phyloP scores from a whole-genome alignment of 1,140 invertebrate species.

The Euwallacea fornicatus region DNA sequence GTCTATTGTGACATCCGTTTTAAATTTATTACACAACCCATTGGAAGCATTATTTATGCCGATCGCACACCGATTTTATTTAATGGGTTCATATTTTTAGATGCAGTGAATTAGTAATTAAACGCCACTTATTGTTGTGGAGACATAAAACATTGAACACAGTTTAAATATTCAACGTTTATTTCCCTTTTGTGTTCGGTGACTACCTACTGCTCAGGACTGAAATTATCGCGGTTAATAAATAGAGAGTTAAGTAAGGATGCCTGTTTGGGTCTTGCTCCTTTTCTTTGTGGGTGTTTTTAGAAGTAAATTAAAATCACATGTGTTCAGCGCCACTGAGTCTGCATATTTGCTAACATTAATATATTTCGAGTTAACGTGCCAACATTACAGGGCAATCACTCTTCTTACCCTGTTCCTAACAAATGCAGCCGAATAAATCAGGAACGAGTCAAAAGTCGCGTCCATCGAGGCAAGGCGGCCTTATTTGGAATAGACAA shows the following conservation, averaged over 20 bases:
- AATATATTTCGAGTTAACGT: conserved; percentile 46
- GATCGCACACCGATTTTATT: conserved; percentile 18
- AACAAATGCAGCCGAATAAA: too few species aligned
- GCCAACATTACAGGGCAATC: conserved; percentile 44
- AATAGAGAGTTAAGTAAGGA: too few species aligned
- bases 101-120: conserved; percentile 18
- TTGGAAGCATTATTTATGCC: conserved; percentile 16
- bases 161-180: neutral
- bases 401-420: conserved; percentile 20
- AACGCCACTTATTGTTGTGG: conserved; percentile 3
- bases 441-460: too few species aligned
- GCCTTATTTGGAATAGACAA: too few species aligned
- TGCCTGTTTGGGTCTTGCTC: neutral
- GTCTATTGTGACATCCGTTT: conserved; percentile 12
- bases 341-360: conserved; percentile 44
- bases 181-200: too few species aligned
- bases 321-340: conserved; percentile 42
- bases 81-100: conserved; percentile 13
- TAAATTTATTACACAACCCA: conserved; percentile 16
- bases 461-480: too few species aligned
- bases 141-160: neutral
- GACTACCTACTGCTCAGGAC: too few species aligned
- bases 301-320: conserved; percentile 47
- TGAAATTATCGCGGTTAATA: too few species aligned
- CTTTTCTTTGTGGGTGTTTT: conserved; percentile 40